Percentiles rank a stretch among this genome's conserved stretches.
Evolutionary conservation across 2,113 vertebrate species (phyloP).

Genomic region (Gymnocephalus cernua): DNA sequence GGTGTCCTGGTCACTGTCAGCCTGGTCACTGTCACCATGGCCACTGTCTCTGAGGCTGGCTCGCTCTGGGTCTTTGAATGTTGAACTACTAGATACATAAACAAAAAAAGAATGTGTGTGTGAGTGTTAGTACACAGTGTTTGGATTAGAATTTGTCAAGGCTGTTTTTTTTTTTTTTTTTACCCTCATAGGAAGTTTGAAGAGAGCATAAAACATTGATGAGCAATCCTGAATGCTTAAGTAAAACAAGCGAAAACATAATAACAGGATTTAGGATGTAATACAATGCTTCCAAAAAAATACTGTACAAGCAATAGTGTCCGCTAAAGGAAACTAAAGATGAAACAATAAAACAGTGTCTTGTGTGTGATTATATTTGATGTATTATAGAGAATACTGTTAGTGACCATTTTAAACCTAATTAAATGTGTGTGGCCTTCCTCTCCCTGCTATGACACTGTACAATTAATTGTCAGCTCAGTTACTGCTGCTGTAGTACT

Average conservation of each 20-base stretch:
- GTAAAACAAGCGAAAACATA: conserved; percentile 26
- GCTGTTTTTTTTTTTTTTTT: neutral
- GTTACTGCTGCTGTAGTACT: conserved; percentile 14
- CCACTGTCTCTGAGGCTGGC: conserved; percentile 99
- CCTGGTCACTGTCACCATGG: conserved; percentile 99
- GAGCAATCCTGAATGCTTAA: conserved; percentile 31
- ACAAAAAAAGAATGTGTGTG: too few species aligned
- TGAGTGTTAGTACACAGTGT: neutral
- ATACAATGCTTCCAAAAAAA: conserved; percentile 33
- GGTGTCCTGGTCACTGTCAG: conserved; percentile 99
- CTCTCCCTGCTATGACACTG: neutral
- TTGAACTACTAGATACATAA: conserved; percentile 90
- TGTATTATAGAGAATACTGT: conserved; percentile 73
- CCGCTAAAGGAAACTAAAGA: conserved; percentile 20
- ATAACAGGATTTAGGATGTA: conserved; percentile 36
- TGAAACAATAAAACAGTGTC: conserved; percentile 76
- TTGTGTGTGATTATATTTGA: conserved; percentile 4
- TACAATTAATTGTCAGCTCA: conserved; percentile 40
- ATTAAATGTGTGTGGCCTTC: conserved; percentile 28
- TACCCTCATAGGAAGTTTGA: neutral
- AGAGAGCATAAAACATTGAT: conserved; percentile 30
- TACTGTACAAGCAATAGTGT: neutral
- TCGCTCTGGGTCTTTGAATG: conserved; percentile 99
- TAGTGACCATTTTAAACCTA: conserved; percentile 74
- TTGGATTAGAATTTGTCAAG: neutral